Conservation (phyloP, 1,140 invertebrate genomes). For the Drosophila funebris region DNA sequence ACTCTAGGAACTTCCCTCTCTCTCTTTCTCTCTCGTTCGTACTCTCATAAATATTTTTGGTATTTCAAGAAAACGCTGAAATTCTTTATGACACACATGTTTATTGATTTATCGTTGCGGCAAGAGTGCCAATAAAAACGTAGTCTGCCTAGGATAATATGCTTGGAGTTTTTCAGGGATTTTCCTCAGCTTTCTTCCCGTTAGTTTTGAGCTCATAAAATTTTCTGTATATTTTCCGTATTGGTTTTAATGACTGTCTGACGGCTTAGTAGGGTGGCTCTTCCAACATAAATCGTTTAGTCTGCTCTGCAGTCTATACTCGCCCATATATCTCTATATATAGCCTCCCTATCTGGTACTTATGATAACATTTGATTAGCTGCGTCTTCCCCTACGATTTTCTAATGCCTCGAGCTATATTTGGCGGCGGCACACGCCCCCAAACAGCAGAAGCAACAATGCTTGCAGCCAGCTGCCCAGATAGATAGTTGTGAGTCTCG, state of each 20-base stretch:
- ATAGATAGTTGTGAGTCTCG: not conserved
- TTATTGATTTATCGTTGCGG: conserved; percentile 79
- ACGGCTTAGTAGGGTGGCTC: not conserved
- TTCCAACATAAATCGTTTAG: conserved; percentile 73
- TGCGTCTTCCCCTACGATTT: not conserved
- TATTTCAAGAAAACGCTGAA: conserved; percentile 44
- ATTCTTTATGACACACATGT: conserved; percentile 75
- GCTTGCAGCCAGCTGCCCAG: conserved; percentile 31
- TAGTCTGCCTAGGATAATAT: conserved; percentile 45
- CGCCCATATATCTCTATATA: conserved; percentile 33
- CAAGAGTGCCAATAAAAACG: conserved; percentile 77
- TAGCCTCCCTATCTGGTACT: conserved; percentile 18
- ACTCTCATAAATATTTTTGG: not conserved
- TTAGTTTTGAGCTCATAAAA: conserved; percentile 55
- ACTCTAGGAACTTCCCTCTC: conserved; percentile 13
- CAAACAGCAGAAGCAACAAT: not conserved
- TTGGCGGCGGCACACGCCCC: conserved; percentile 61
- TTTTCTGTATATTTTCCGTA: conserved; percentile 67
- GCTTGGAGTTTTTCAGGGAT: conserved; percentile 3
- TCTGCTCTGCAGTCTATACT: conserved; percentile 20
- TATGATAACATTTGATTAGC: conserved; percentile 57
- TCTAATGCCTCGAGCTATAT: conserved; percentile 38
- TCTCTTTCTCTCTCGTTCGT: not conserved
- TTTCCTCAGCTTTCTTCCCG: not conserved
- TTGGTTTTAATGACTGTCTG: conserved; percentile 55